Evolutionary conservation across 2,888 invertebrate genomes (phyloP).

Genomic region (Watsonalla binaria): DNA sequence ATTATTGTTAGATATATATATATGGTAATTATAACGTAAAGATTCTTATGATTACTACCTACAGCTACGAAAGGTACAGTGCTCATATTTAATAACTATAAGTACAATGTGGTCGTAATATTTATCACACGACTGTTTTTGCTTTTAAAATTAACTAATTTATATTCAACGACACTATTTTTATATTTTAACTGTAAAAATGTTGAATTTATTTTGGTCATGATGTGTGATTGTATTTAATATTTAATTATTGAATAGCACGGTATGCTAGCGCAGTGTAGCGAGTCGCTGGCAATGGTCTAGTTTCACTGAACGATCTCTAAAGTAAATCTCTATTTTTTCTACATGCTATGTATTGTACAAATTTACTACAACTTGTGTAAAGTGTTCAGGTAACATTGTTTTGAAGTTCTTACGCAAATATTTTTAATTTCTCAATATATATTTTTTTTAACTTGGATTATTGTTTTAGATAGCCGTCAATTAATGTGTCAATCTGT

Average conservation of each 20-base stretch:
- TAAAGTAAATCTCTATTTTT: constrained; percentile 78
- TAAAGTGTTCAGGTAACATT: constrained; percentile 67
- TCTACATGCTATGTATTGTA: constrained; percentile 77
- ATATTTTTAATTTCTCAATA: constrained; percentile 21
- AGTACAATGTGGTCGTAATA: background rate
- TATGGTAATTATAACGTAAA: background rate
- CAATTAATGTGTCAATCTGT: constrained; percentile 72
- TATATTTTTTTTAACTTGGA: constrained; percentile 8
- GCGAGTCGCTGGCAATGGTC: constrained; percentile 56
- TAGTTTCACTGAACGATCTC: constrained; percentile 76
- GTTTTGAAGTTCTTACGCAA: constrained; percentile 37
- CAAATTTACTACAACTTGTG: constrained; percentile 70
- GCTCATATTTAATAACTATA: background rate
- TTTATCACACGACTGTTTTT: background rate
- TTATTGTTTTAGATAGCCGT: constrained; percentile 53
- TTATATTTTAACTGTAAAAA: background rate
- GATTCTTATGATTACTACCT: constrained; percentile 11
- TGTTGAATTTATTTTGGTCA: constrained; percentile 1
- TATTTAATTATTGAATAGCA: background rate
- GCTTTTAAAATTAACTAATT: background rate
- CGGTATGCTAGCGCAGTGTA: constrained; percentile 7
- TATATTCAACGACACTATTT: background rate
- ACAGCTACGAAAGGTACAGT: constrained; percentile 4
- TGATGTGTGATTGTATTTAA: background rate
- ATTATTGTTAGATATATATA: constrained; percentile 1